Evolutionary conservation across 2,888 invertebrate genomes (phyloP), one percentile per base, ranked within the genome.

Genomic region (Omphaloscelis lunosa): DNA sequence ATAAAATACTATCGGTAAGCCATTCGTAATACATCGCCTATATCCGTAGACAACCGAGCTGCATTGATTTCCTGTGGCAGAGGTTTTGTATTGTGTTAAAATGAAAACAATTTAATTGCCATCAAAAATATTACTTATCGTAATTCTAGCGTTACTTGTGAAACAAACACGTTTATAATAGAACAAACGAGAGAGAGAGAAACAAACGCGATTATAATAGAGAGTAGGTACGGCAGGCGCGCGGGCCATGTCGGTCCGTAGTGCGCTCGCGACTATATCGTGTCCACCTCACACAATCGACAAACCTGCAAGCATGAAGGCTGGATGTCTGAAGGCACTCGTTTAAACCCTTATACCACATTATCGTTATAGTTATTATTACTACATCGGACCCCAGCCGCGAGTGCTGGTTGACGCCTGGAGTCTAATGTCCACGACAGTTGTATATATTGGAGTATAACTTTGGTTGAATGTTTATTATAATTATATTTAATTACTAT

Each of bases 261-360:
- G 15, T 53, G 23, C 58, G 51, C 27, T 51, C 89, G 89, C 88
- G 88, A 87, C 86, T 89, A 88, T 89, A 91, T 91, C 90, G 91
- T 91, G 91, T 93, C 92, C 91, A 90, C 92, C 89, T 92, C 91
- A 91, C 93, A 93, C 94, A 93, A 94, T 94, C 94, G 93, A 94
- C 94, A 93, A 95, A 94, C 95, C 95, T 92, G 94, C 94, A 90
- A 93, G 93, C 91, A 89, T 93, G 95, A 96, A 96, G 96, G 96
- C 96, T 96, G 96, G 96, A 95, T 94, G 95, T 94, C 92, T 93
- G 94, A 96, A 96, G 96, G 96, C 96, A 96, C 96, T 96, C 93
- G 95, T 95, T 95, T 92, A 93, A 94, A 95, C 95, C 95, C 94
- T 93, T 93, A 93, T 80, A 94, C 91, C 93, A 94, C 92, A 90